Base-by-base conservation (phyloP, 2,113 vertebrate species). In the Amazona guildingii region DNA sequence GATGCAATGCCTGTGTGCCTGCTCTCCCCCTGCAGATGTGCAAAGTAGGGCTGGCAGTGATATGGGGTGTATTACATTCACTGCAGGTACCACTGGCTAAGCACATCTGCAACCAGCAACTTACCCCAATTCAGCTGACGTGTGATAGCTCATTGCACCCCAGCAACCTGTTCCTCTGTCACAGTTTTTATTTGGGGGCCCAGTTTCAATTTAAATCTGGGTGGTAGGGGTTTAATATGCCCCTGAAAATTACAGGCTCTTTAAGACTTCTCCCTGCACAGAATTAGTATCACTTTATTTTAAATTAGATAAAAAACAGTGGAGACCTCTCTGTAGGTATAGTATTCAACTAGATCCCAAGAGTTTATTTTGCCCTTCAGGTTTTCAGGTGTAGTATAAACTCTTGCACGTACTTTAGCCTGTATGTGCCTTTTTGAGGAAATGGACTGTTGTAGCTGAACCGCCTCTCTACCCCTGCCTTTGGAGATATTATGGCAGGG, bases 41-140 rank as follows among this genome's bases (percentile, higher is more conserved):
- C 1, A 28, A 17, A 52, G 39, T 64, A 49, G 64, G 41, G 31
- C 61, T 63, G 83, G 64, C 63, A 80, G 83, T 39, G 33, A 33
- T 33, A 17, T 0, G 2, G 16, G 16, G 8, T 9, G 9, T 0
- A 1, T 33, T 4, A 1, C 16, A 2, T 8, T 76, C 62, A 4
- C 55, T 37, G 61, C 70, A 41, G 61, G 41, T 23, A 44, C n/a
- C 25, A 8, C 29, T 1, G 3, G 59, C 52, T 43, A 19, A 46
- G 51, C 48, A 18, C 37, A 17, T 49, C 57, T 79, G 79, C 52
- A 68, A 12, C 11, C 46, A 33, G 82, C 16, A 54, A 68, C 49
- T 17, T 46, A 46, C 18, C 9, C 25, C 2, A 2, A 5, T 2
- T 11, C 24, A 28, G 39, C 43, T 68, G 75, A 39, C 1, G 44